Conservation (phyloP, 2,113 vertebrate genomes). For the Tragelaphus imberbis region DNA sequence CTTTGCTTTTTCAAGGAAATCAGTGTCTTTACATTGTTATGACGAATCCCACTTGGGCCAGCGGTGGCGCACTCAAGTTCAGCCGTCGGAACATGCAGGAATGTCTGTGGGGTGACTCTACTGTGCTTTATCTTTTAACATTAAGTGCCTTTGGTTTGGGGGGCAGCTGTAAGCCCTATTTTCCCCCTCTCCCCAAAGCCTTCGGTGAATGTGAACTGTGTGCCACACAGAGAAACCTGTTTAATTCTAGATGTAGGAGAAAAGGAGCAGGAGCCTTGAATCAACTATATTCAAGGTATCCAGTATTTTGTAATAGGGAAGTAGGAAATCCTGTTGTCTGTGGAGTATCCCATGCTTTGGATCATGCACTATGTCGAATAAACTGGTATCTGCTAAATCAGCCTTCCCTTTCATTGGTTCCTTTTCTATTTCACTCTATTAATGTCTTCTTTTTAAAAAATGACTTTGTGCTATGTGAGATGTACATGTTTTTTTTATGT, state of each 20-base stretch:
- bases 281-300: not conserved
- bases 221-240: not conserved
- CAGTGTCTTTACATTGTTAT: slow-evolving; percentile 20
- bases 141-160: slow-evolving; percentile 72
- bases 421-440: not conserved
- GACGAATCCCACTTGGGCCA: not conserved
- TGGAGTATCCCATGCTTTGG: not conserved
- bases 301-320: not conserved
- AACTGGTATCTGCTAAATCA: slow-evolving; percentile 14
- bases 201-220: slow-evolving; percentile 14
- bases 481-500: not conserved
- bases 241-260: not conserved
- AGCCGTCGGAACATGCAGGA: not conserved
- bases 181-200: slow-evolving; percentile 12
- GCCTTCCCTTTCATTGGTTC: not conserved
- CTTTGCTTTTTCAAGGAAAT: slow-evolving; percentile 59
- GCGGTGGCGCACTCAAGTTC: not conserved
- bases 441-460: not conserved
- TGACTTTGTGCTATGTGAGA: not conserved
- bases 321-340: not conserved
- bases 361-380: slow-evolving; percentile 54
- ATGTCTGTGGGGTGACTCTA: not conserved
- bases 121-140: slow-evolving; percentile 56
- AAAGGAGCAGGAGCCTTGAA: not conserved
- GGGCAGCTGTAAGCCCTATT: not conserved